These are phyloP conservation scores for Emys orbicularis DNA, from an alignment of 2,797 vertebrate species.

Conservation along the genomic window DNA sequence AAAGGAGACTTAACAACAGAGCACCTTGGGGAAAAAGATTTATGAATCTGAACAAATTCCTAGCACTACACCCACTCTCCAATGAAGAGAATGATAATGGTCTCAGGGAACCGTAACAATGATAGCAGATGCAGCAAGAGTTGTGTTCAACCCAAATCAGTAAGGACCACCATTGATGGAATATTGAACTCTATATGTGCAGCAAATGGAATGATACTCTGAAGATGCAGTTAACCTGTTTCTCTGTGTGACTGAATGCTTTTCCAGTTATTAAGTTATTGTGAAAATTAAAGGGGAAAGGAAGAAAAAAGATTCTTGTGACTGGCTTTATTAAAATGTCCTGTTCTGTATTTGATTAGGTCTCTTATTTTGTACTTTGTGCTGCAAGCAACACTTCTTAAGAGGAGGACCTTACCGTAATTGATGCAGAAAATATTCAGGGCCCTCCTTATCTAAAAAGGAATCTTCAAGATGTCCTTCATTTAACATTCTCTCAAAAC, in stretches of 20 bases:
- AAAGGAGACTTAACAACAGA: neutral
- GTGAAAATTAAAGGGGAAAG: conserved; percentile 3
- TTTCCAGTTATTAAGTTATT: neutral
- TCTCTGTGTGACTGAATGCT: neutral
- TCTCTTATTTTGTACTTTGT: neutral
- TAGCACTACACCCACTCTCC: neutral
- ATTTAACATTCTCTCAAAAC: neutral
- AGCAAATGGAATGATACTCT: neutral
- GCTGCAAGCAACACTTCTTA: neutral
- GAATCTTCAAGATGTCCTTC: neutral
- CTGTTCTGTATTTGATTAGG: neutral
- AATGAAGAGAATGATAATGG: neutral
- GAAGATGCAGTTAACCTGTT: neutral
- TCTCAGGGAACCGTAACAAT: neutral
- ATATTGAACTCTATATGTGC: neutral
- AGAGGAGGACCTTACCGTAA: neutral
- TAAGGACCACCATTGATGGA: neutral
- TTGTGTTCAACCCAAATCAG: neutral
- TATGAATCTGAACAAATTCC: neutral
- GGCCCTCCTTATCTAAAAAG: neutral
- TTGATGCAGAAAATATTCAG: neutral
- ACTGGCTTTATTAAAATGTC: neutral
- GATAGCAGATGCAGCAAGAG: neutral
- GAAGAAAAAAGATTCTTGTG: neutral
- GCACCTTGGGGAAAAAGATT: neutral